phyloP scores from a whole-genome alignment of 2,888 invertebrate species.

The Adelognathus sp. region DNA sequence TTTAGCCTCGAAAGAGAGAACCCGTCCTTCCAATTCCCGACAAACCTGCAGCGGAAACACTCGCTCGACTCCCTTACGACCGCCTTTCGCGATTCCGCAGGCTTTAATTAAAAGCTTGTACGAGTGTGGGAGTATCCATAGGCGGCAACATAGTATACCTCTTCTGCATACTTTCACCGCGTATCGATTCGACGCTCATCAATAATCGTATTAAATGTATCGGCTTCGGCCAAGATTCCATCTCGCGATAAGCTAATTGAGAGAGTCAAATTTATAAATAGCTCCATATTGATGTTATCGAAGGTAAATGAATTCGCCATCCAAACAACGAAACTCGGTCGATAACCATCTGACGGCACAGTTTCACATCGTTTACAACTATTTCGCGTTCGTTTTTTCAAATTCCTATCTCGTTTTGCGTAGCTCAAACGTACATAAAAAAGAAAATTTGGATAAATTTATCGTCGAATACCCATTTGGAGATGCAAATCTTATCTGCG shows the following conservation, averaged over 20 bases:
- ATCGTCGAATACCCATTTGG: neutral
- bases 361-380: neutral
- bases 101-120: slow-evolving; percentile 61
- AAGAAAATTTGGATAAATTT: neutral
- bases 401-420: neutral
- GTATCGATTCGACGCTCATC: slow-evolving; percentile 7
- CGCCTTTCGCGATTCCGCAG: slow-evolving; percentile 28
- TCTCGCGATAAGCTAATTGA: neutral
- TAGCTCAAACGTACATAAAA: neutral
- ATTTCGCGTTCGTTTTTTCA: neutral
- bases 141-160: neutral
- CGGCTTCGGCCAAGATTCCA: neutral
- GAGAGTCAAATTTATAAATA: slow-evolving; percentile 7
- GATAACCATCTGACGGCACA: neutral
- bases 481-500: neutral
- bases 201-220: slow-evolving; percentile 18
- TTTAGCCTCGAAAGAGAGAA: slow-evolving; percentile 68
- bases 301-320: neutral
- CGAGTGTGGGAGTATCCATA: slow-evolving; percentile 3
- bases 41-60: slow-evolving; percentile 60
- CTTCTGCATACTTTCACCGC: neutral
- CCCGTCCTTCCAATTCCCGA: slow-evolving; percentile 72
- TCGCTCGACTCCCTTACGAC: slow-evolving; percentile 58
- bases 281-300: neutral
- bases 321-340: neutral